Evolutionary conservation across 30 jellyfish, hydroid and myxozoan species (phyloP), one percentile per base, ranked within the genome.

Genomic region (Aurelia coerulea): DNA sequence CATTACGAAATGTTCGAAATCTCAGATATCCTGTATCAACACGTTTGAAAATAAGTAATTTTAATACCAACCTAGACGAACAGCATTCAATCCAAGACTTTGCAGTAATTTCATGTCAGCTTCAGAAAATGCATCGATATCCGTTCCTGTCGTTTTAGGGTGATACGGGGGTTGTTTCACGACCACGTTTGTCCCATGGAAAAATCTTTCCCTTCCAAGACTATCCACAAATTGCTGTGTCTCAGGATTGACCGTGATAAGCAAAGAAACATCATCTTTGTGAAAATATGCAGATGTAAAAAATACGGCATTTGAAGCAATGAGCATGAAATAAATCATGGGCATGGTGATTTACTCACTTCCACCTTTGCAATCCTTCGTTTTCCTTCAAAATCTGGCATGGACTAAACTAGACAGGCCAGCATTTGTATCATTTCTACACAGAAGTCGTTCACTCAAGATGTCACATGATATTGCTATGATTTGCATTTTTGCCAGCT

Each of bases 101-200:
- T 93, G 98, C 78, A 93, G 53, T 12, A 93, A 18, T 32, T 83
- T 74, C 98, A 93, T 93, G 59, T 93, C 98, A 14, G 18, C 84
- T 77, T 93, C 98, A 32, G 98, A 93, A 70, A 87, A 93, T 11
- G 98, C 49, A 18, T 85, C 83, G 13, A 78, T 64, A 58, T 80
- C 92, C 39, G 35, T 79, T 31, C 98, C 98, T 9, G 74, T 23
- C 10, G 92, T 73, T 63, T 88, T 95, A 15, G 98, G 98, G 65
- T 87, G 97, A 83, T 80, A 93, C 16, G 98, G 98, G 16, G 73
- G 73, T 49, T 81, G 97, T 66, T 93, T 93, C 70, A 87, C 97
- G 7, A 93, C 98, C 32, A 93, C 91, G 69, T 93, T 93, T 50
- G 98, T 93, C n/a, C 98, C 98, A 76, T 88, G 98, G 70, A 93